Evolutionary conservation across 2,797 vertebrate genomes (phyloP).

Genomic region (Adrianichthys oophorus): DNA sequence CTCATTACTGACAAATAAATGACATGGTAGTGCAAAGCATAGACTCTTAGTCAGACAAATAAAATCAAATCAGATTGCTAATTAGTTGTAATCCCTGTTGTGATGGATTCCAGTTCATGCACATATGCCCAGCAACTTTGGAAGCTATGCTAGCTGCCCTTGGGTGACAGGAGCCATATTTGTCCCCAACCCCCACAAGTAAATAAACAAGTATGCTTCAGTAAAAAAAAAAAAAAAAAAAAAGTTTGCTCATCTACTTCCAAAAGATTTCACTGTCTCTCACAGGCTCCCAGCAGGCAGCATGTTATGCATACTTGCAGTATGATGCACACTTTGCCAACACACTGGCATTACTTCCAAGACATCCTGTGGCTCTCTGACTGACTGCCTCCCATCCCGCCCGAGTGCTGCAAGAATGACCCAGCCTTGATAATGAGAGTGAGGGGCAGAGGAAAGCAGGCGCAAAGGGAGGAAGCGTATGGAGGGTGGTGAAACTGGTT

Average conservation of each 20-base stretch:
- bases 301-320: slow-evolving; percentile 67
- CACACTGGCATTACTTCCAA: slow-evolving; percentile 53
- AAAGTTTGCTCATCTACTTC: slow-evolving; percentile 32
- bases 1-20: too few species aligned
- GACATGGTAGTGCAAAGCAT: too few species aligned
- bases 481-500: slow-evolving; percentile 57
- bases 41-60: too few species aligned
- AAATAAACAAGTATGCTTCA: slow-evolving; percentile 51
- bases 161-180: slow-evolving; percentile 5
- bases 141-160: slow-evolving; percentile 15
- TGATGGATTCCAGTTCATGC: too few species aligned
- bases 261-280: slow-evolving; percentile 15
- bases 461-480: slow-evolving; percentile 52
- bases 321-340: slow-evolving; percentile 56
- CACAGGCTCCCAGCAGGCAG: slow-evolving; percentile 40
- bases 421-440: slow-evolving; percentile 40
- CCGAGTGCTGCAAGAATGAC: slow-evolving; percentile 24
- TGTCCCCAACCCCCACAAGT: slow-evolving; percentile 24
- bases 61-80: too few species aligned
- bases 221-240: slow-evolving; percentile 49
- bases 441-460: slow-evolving; percentile 28
- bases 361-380: slow-evolving; percentile 54
- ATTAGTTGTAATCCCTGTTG: too few species aligned
- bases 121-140: slow-evolving; percentile 12
- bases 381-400: slow-evolving; percentile 43